phyloP scores from a whole-genome alignment of 2,888 invertebrate genomes.

The Therioaphis trifolii region DNA sequence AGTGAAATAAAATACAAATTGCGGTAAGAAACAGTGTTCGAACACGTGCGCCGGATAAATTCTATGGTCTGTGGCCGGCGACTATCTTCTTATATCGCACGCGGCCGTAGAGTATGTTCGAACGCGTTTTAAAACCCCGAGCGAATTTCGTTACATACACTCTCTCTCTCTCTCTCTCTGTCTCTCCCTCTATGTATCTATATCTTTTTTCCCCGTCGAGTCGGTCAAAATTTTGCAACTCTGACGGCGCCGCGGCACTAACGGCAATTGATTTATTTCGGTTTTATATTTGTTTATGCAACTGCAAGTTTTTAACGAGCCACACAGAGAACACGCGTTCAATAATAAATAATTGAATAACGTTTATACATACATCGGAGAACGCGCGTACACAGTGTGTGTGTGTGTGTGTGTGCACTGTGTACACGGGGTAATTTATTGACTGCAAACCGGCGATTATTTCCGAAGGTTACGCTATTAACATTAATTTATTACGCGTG shows the following conservation, averaged over 20 bases:
- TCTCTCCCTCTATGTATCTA: no score
- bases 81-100: background rate
- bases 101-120: background rate
- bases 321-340: constrained; percentile 3
- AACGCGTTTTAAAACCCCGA: background rate
- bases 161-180: no score
- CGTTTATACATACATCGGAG: constrained; percentile 12
- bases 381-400: no score
- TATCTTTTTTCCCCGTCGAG: background rate
- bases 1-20: background rate
- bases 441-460: background rate
- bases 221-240: constrained; percentile 16
- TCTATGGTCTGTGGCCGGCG: background rate
- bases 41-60: background rate
- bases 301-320: constrained; percentile 26
- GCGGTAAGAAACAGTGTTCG: no score
- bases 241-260: no score
- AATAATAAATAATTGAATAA: constrained; percentile 15
- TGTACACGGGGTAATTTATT: constrained; percentile 24
- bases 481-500: background rate
- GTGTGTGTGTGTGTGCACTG: no score
- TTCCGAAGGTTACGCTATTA: background rate
- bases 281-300: constrained; percentile 28
- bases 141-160: no score
- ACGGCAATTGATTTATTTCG: constrained; percentile 10